A percentile compares a stretch with the other conserved stretches of the same genome.
Conservation (phyloP, 1,140 invertebrate species). For the Cecropterus lyciades region DNA sequence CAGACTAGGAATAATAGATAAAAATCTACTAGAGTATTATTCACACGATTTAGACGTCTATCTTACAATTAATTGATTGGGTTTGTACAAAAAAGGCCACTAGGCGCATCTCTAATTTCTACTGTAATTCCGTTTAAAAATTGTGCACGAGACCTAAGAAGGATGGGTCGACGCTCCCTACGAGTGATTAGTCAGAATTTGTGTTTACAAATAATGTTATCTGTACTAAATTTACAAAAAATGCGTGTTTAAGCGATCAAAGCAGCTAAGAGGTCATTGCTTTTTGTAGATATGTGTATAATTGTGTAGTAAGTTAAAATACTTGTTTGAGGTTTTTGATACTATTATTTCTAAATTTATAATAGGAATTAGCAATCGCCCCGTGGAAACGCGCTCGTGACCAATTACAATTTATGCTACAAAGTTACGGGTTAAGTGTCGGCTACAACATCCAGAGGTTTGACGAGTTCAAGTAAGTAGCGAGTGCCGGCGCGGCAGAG, state of each 20-base stretch:
- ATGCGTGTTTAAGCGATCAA: too few relatives aligned
- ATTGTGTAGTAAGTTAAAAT: background rate
- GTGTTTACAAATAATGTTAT: background rate
- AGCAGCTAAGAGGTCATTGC: too few relatives aligned
- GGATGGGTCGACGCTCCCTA: background rate
- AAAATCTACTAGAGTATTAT: constrained; percentile 15
- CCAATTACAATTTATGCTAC: too few relatives aligned
- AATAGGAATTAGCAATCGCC: too few relatives aligned
- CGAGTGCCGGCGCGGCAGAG: background rate
- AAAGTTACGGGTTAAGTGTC: too few relatives aligned
- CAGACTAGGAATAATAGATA: constrained; percentile 13
- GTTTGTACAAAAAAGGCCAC: constrained; percentile 27
- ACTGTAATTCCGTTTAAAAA: constrained; percentile 15
- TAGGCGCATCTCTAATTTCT: constrained; percentile 20
- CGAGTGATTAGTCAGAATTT: background rate
- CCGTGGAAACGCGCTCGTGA: too few relatives aligned
- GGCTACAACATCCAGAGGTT: background rate
- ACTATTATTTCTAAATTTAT: too few relatives aligned
- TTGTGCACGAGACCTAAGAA: constrained; percentile 13
- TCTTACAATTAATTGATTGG: constrained; percentile 13
- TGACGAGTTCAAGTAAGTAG: background rate
- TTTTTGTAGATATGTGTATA: too few relatives aligned
- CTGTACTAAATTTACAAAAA: too few relatives aligned
- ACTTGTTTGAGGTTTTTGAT: background rate
- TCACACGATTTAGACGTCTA: constrained; percentile 5